Base-by-base conservation (phyloP, 1,140 invertebrate species). In the Hypsibius dujardini region DNA sequence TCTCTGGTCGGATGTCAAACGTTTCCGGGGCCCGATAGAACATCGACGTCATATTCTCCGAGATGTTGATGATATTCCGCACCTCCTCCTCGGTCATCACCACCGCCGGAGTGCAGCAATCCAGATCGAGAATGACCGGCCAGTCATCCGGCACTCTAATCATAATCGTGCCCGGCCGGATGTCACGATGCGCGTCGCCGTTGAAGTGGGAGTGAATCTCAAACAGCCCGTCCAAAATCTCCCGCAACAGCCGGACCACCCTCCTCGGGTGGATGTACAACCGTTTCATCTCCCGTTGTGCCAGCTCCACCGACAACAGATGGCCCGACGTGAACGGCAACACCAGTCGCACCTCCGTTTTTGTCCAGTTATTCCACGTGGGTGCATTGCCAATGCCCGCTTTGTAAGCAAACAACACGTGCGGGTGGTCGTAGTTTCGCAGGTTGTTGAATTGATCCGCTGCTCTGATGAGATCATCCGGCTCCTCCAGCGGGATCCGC, bases 381-480 rank as follows among this genome's bases (percentile, higher is more conserved):
- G 50, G 50, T n/a, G 50, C 7, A n/a, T 56, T 56, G 50, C 50
- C 50, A n/a, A 56, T 56, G 7, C 50, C 50, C 7, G 50, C 50
- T n/a, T 56, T 56, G n/a, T 56, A 56, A 7, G 50, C 50, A n/a
- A 56, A 56, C 50, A 56, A 7, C 50, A 56, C 50, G 50, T 56
- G 50, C 50, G 50, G 50, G n/a, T 56, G 50, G n/a, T 56, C 50
- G n/a, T 56, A 56, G 50, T 56, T 56, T 7, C 50, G 50, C 7
- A 56, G 50, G 50, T 56, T 56, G 50, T 56, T 56, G n/a, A 56
- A 56, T n/a, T 56, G 50, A 56, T 56, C 50, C 7, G 50, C 50
- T 56, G 50, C 50, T n/a, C 50, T 7, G 50, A 56, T 56, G 7
- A 56, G n/a, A 56, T 56, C 50, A 7, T 56, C 50, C 50, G 50